Evolutionary conservation across 1,140 invertebrate genomes (phyloP).

Genomic region (Agrilus planipennis): DNA sequence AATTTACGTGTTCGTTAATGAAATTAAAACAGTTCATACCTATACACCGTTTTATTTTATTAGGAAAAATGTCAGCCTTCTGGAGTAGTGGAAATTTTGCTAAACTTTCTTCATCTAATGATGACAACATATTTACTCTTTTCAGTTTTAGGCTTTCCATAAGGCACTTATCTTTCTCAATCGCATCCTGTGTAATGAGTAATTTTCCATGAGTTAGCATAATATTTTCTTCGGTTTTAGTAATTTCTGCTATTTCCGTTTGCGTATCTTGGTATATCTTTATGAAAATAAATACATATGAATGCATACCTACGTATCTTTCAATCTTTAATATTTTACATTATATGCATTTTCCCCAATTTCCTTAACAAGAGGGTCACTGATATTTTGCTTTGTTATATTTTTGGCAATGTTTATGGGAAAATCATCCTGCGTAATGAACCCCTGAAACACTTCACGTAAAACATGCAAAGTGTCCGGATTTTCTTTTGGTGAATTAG

Average conservation of each 20-base stretch:
- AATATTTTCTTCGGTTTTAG: constrained; percentile 11
- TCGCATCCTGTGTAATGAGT: constrained; percentile 8
- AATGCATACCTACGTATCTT: neutral
- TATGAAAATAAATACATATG: constrained; percentile 4
- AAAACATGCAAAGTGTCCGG: constrained; percentile 11
- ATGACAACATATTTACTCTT: constrained; percentile 9
- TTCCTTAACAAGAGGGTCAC: constrained; percentile 9
- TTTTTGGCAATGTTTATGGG: constrained; percentile 16
- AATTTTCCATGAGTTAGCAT: constrained; percentile 12
- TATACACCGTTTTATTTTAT: constrained; percentile 5
- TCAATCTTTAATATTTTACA: neutral
- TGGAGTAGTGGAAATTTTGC: constrained; percentile 15
- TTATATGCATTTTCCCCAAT: constrained; percentile 1
- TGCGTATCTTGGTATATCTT: constrained; percentile 10
- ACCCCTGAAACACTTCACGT: constrained; percentile 17
- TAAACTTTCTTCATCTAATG: constrained; percentile 4
- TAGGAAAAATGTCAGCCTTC: constrained; percentile 14
- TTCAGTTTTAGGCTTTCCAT: constrained; percentile 15
- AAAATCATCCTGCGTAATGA: constrained; percentile 10
- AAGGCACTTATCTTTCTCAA: constrained; percentile 9
- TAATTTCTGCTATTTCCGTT: constrained; percentile 8
- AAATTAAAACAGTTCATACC: constrained; percentile 7
- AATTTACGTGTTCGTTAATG: no score
- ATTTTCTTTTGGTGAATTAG: neutral
- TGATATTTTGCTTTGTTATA: constrained; percentile 10